A percentile compares a stretch with the other conserved stretches of the same genome.
phyloP scores from a whole-genome alignment of 35 echinoderm and acorn worm species.

The Lytechinus pictus region DNA sequence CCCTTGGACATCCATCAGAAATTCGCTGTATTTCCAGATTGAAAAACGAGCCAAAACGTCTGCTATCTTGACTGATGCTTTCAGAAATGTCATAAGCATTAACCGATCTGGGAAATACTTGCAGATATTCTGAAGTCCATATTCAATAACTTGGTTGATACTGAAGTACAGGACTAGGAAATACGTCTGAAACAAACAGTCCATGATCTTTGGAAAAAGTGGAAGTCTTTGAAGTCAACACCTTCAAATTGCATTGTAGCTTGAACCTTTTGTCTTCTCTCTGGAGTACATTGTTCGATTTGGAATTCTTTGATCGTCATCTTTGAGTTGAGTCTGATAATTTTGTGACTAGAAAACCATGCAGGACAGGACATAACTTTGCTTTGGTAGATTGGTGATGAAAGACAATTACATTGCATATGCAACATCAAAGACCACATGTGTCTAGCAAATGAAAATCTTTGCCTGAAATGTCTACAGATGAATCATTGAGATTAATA shows the following conservation, averaged over 20 bases:
- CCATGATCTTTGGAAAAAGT: background rate
- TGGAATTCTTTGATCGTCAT: background rate
- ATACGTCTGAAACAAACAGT: background rate
- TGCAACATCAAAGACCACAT: background rate
- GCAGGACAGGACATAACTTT: background rate
- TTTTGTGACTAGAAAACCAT: background rate
- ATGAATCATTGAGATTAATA: background rate
- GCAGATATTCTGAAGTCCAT: background rate
- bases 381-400: background rate
- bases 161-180: background rate
- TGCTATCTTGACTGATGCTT: constrained; percentile 1
- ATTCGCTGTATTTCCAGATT: background rate
- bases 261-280: background rate
- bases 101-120: background rate
- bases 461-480: background rate
- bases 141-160: background rate
- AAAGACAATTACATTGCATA: background rate
- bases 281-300: background rate
- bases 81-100: background rate
- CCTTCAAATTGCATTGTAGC: background rate
- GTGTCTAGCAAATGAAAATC: background rate
- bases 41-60: background rate
- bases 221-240: no score
- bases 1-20: background rate
- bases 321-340: background rate